Base-by-base conservation (phyloP, 2,113 vertebrate species). In the Chrysemys picta region DNA sequence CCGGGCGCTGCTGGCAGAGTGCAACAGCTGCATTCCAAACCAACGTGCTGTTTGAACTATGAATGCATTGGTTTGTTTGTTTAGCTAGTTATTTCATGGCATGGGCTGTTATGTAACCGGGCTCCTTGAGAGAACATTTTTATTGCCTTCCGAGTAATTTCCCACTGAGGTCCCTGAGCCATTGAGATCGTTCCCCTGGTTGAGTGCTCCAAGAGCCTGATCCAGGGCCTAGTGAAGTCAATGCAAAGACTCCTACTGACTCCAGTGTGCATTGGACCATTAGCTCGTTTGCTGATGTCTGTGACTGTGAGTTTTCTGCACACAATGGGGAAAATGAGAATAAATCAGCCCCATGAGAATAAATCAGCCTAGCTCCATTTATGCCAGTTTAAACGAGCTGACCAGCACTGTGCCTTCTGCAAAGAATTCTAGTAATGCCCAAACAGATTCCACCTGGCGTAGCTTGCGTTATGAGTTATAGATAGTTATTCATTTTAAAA, bases 21-120 rank as follows among this genome's bases (percentile, higher is more conserved):
- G 90, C 22, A 80, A 9, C 9, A 52, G 78, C 24, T 2, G 83
- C 0, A 3, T 24, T 80, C 78, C 3, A 11, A 45, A 4, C 0
- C n/a, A 85, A 3, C 0, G 29, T 1, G 69, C 80, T 7, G 0
- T 5, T 49, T 0, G 0, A 24, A 6, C 0, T 0, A 7, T 50
- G 75, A 38, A 21, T 0, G 0, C 0, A 1, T 5, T 0, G 0
- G 49, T 0, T 5, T 0, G 52, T 6, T 25, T 22, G 13, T 2
- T 35, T n/a, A 87, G 86, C 8, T 4, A 52, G 2, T 82, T 42
- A 1, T 3, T 50, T 78, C 0, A 2, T 54, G 82, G 35, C 47
- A 29, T n/a, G 85, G 78, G 9, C 3, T 5, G n/a, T 4, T 9
- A 22, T 14, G 59, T 24, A 69, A 3, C 38, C 52, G 6, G 52